Evolutionary conservation across 2,113 vertebrate species (phyloP).

Genomic region (Mesitornis unicolor): DNA sequence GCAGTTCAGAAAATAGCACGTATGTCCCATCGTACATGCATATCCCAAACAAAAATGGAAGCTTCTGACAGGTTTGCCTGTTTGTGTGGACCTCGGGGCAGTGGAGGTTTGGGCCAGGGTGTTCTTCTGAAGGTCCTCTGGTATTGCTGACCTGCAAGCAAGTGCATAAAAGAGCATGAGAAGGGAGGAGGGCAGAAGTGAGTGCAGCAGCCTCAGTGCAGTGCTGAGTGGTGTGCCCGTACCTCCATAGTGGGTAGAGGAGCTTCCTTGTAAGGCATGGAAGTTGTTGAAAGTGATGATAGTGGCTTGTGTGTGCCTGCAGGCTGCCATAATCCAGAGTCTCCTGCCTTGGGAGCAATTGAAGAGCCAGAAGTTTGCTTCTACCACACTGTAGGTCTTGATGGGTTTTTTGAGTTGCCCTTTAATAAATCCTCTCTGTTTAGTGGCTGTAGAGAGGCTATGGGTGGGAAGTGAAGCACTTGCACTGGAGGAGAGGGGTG

Average conservation of each 20-base stretch:
- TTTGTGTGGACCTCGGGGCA: background rate
- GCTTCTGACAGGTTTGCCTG: background rate
- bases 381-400: background rate
- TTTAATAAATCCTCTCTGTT: background rate
- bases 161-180: background rate
- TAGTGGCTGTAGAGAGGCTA: background rate
- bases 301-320: background rate
- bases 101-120: background rate
- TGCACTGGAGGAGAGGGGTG: background rate
- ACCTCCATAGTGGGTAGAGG: fast-evolving
- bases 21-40: background rate
- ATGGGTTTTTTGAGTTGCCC: background rate
- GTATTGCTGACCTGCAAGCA: background rate
- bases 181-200: background rate
- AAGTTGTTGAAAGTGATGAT: background rate
- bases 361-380: background rate
- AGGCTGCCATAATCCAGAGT: background rate
- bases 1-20: background rate
- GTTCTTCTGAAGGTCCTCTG: background rate
- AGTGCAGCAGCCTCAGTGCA: background rate
- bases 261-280: background rate
- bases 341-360: background rate
- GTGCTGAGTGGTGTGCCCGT: background rate
- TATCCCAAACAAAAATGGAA: background rate
- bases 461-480: background rate